Conservation (phyloP, 2,113 vertebrate genomes). For the Emydura subglobosa region DNA sequence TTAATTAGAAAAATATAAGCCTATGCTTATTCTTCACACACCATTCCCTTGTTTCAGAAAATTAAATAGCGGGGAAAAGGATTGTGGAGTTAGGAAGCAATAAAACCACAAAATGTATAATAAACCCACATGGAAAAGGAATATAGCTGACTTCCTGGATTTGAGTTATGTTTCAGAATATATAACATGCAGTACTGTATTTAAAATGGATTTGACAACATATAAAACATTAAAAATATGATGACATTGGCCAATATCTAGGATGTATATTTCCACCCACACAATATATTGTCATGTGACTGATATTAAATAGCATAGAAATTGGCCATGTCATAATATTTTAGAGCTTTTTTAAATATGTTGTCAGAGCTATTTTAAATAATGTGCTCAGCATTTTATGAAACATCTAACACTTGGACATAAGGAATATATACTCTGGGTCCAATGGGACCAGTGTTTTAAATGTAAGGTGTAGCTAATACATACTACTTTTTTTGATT, state of each 20-base stretch:
- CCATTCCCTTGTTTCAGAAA: not conserved
- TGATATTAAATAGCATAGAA: conserved; percentile 76
- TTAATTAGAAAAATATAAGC: not conserved
- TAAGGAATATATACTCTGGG: conserved; percentile 71
- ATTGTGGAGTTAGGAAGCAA: conserved; percentile 15
- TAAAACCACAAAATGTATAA: conserved; percentile 39
- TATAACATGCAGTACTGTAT: conserved; percentile 45
- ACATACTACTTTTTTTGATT: not conserved
- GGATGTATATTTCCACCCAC: conserved; percentile 73
- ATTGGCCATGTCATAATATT: conserved; percentile 74
- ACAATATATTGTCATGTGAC: conserved; percentile 73
- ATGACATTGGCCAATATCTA: conserved; percentile 74
- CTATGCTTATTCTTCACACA: not conserved
- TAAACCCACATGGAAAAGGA: conserved; percentile 66
- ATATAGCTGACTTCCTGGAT: conserved; percentile 63
- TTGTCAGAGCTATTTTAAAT: conserved; percentile 77
- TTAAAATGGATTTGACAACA: conserved; percentile 73
- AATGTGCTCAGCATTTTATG: conserved; percentile 75
- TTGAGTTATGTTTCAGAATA: conserved; percentile 68
- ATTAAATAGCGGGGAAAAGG: not conserved
- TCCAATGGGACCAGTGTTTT: conserved; percentile 63
- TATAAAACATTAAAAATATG: conserved; percentile 73
- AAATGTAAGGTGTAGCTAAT: conserved; percentile 53
- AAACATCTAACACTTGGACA: conserved; percentile 70
- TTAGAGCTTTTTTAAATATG: conserved; percentile 69